These are phyloP conservation scores for Musca vetustissima DNA, from an alignment of 1,140 invertebrate species.

Conservation along the genomic window DNA sequence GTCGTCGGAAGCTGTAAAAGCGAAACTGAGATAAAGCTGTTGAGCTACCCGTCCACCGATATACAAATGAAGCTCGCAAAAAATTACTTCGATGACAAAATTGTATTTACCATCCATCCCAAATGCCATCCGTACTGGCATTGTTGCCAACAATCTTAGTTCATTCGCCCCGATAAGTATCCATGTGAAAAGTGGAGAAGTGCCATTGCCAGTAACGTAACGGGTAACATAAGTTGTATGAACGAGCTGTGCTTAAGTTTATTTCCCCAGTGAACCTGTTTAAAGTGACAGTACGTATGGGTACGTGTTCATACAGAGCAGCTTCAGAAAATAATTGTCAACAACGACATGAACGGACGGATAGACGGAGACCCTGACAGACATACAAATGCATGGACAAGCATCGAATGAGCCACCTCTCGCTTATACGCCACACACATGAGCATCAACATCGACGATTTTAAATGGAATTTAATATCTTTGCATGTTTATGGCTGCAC, in stretches of 20 bases:
- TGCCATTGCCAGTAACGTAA: too few species aligned
- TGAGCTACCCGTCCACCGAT: neutral
- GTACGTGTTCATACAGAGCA: neutral
- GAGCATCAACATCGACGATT: constrained; percentile 3
- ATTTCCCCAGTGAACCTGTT: neutral
- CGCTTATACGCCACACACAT: too few species aligned
- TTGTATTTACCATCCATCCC: neutral
- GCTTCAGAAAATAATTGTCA: neutral
- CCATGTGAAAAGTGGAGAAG: too few species aligned
- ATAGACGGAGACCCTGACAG: neutral
- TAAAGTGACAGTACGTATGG: neutral
- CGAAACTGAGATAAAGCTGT: constrained; percentile 7
- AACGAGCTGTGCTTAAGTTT: neutral
- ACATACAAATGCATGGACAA: constrained; percentile 1
- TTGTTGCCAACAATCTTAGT: too few species aligned
- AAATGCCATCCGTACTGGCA: too few species aligned
- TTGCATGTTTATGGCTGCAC: constrained; percentile 21
- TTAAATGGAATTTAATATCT: constrained; percentile 21
- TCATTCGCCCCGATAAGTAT: too few species aligned
- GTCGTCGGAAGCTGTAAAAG: constrained; percentile 12
- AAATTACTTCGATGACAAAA: constrained; percentile 4
- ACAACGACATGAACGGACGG: neutral
- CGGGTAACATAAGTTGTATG: neutral
- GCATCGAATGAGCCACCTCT: neutral
- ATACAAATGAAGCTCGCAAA: constrained; percentile 10